Evolutionary conservation across 2,797 vertebrate species (phyloP).

Genomic region (Danio tinwini): DNA sequence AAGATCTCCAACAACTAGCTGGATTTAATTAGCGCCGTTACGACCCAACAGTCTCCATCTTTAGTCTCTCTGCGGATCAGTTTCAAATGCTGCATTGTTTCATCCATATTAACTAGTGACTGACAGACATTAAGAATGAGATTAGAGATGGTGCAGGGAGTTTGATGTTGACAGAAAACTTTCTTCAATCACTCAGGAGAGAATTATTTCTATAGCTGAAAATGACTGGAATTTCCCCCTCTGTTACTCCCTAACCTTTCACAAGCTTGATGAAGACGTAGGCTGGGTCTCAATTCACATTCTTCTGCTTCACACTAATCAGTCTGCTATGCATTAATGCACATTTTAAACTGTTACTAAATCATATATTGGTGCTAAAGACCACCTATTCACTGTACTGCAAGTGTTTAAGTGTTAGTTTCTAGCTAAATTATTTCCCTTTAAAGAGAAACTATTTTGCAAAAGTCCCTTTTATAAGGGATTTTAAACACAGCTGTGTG

Average conservation of each 20-base stretch:
- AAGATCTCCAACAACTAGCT: constrained; percentile 66
- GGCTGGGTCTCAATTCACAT: background rate
- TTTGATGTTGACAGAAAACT: background rate
- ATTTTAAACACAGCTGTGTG: no score
- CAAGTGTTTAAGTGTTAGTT: background rate
- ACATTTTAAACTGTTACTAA: background rate
- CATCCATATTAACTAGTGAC: constrained; percentile 48
- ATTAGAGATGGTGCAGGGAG: constrained; percentile 3
- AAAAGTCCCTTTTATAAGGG: no score
- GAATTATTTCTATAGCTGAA: background rate
- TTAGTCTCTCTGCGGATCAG: constrained; percentile 27
- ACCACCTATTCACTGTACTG: background rate
- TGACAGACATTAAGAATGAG: constrained; percentile 27
- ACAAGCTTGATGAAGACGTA: background rate
- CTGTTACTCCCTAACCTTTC: constrained; percentile 1
- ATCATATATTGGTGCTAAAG: background rate
- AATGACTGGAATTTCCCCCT: background rate
- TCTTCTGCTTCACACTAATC: background rate
- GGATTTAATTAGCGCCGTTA: constrained; percentile 73
- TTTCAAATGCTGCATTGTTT: constrained; percentile 45
- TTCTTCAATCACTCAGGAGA: constrained; percentile 1
- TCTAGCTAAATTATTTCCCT: background rate
- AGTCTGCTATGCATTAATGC: background rate
- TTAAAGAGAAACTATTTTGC: background rate
- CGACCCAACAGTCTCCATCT: constrained; percentile 60